Evolutionary conservation across 2,113 vertebrate genomes (phyloP).

Genomic region (Asarcornis scutulata): DNA sequence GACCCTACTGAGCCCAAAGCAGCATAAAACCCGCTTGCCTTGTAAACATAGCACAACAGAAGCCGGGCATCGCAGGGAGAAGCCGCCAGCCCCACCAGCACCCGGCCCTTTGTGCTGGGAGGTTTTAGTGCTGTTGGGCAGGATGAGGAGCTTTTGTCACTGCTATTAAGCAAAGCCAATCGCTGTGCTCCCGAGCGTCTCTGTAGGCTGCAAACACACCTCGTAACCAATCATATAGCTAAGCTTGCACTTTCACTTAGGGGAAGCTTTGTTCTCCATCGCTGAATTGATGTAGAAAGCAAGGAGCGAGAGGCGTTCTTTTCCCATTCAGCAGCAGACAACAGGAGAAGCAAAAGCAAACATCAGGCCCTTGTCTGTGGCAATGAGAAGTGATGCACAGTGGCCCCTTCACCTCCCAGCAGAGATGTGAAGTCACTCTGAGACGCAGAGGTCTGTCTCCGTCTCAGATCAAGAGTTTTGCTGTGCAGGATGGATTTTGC

Average conservation of each 20-base stretch:
- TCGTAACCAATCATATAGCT: neutral
- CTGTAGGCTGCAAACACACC: neutral
- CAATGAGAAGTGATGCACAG: neutral
- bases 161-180: neutral
- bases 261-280: neutral
- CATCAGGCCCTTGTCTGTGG: neutral
- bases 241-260: neutral
- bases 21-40: neutral
- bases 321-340: neutral
- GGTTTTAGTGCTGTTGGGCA: neutral
- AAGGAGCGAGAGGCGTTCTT: neutral
- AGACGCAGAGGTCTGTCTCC: neutral
- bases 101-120: neutral
- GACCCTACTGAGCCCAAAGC: neutral
- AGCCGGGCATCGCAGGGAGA: neutral
- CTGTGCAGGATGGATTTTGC: neutral
- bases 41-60: neutral
- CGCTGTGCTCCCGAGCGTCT: neutral
- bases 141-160: constrained; percentile 21
- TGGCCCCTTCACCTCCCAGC: neutral
- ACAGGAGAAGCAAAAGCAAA: neutral
- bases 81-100: neutral
- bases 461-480: neutral
- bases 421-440: neutral
- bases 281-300: neutral